Evolutionary conservation across 2,888 invertebrate species (phyloP).

Genomic region (Aethes cnicana): DNA sequence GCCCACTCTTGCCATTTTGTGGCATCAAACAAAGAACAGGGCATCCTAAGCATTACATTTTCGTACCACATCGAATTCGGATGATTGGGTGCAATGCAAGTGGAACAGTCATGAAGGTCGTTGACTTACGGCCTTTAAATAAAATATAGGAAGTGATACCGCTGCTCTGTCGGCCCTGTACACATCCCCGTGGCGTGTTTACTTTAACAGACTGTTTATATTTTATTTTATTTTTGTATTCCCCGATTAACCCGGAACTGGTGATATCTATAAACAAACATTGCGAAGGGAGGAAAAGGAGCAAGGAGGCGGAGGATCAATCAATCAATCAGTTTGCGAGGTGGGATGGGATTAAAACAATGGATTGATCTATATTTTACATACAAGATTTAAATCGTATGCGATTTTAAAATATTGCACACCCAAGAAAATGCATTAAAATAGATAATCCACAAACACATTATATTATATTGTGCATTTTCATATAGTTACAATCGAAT

Average conservation of each 20-base stretch:
- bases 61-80: not conserved
- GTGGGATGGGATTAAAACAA: too few relatives aligned
- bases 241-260: slow-evolving; percentile 18
- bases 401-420: too few relatives aligned
- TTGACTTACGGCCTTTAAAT: slow-evolving; percentile 58
- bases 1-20: slow-evolving; percentile 38
- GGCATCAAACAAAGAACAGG: slow-evolving; percentile 22
- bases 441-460: too few relatives aligned
- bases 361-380: too few relatives aligned
- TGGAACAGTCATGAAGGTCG: slow-evolving; percentile 45
- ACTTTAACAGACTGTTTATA: slow-evolving; percentile 57
- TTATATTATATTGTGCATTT: too few relatives aligned
- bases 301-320: too few relatives aligned
- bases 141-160: slow-evolving; percentile 62
- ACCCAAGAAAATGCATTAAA: too few relatives aligned
- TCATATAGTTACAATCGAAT: too few relatives aligned
- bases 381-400: too few relatives aligned
- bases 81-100: slow-evolving; percentile 1
- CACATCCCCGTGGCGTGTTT: slow-evolving; percentile 56
- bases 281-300: not conserved
- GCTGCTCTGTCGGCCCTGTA: slow-evolving; percentile 43
- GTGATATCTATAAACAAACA: not conserved
- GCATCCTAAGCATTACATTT: slow-evolving; percentile 28
- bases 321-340: too few relatives aligned
- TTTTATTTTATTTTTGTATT: slow-evolving; percentile 45